Evolutionary conservation across 2,888 invertebrate species (phyloP).

Genomic region (Agonum fuliginosum): DNA sequence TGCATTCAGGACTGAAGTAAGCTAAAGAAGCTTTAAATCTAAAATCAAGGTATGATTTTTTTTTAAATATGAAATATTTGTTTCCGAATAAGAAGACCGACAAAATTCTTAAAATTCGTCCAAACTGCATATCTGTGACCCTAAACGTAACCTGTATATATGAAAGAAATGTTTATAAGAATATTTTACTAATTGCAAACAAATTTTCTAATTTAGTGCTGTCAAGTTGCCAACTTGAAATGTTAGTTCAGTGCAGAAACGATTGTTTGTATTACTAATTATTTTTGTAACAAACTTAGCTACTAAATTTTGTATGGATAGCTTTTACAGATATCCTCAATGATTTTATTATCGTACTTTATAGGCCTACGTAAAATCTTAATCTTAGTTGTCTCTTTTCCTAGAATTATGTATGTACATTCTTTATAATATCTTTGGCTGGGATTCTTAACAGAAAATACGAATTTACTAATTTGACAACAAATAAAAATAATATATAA

Average conservation of each 20-base stretch:
- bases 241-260: conserved; percentile 32
- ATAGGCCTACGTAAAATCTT: conserved; percentile 24
- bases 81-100: conserved; percentile 49
- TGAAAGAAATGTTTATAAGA: conserved; percentile 34
- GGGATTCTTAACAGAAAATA: neutral
- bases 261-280: conserved; percentile 31
- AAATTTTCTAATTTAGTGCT: conserved; percentile 41
- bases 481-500: no score
- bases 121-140: conserved; percentile 67
- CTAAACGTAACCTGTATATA: conserved; percentile 57
- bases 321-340: neutral
- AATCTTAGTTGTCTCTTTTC: conserved; percentile 35
- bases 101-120: conserved; percentile 66
- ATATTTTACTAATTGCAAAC: conserved; percentile 43
- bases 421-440: neutral
- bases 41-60: no score
- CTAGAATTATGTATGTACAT: conserved; percentile 19
- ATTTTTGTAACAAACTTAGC: conserved; percentile 44
- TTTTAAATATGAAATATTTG: conserved; percentile 10
- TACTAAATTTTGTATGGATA: conserved; percentile 31
- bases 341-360: neutral
- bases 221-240: conserved; percentile 31
- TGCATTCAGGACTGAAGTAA: no score
- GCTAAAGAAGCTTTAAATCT: no score
- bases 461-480: no score